Conservation (phyloP, 2,113 vertebrate species). For the Pomatorhinus ruficollis region DNA sequence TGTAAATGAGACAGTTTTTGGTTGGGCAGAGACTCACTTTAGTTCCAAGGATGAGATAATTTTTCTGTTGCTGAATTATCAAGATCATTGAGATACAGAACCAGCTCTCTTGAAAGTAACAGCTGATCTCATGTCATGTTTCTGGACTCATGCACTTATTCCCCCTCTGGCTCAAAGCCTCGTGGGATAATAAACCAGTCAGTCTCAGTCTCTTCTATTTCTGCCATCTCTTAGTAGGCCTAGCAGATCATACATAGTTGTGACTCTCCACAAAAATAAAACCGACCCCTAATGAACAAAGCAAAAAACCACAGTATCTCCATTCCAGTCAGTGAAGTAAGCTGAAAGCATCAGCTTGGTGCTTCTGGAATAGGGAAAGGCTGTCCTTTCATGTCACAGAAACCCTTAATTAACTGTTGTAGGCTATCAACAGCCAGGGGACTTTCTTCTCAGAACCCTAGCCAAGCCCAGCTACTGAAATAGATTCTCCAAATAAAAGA, state of each 20-base stretch:
- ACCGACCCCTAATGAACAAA: accelerated
- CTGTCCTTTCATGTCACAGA: not conserved
- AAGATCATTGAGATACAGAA: slow-evolving; percentile 39
- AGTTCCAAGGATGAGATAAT: slow-evolving; percentile 36
- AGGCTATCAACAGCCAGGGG: not conserved
- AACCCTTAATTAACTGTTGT: not conserved
- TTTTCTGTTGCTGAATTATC: slow-evolving; percentile 19
- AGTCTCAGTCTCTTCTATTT: not conserved
- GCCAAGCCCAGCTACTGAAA: not conserved
- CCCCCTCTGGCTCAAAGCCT: not conserved
- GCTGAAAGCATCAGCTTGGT: not conserved
- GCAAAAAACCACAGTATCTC: not conserved
- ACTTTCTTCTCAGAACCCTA: not conserved
- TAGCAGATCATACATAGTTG: not conserved
- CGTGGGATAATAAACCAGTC: not conserved
- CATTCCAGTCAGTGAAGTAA: not conserved
- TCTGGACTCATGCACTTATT: not conserved
- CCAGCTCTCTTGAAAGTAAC: not conserved
- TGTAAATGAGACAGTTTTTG: not conserved
- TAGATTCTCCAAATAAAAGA: not conserved
- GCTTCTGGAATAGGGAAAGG: not conserved
- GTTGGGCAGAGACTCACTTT: not conserved
- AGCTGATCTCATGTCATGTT: not conserved
- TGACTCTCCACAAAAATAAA: not conserved
- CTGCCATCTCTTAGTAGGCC: not conserved